Base-by-base conservation (phyloP, 1,140 invertebrate species). In the Solen grandis region DNA sequence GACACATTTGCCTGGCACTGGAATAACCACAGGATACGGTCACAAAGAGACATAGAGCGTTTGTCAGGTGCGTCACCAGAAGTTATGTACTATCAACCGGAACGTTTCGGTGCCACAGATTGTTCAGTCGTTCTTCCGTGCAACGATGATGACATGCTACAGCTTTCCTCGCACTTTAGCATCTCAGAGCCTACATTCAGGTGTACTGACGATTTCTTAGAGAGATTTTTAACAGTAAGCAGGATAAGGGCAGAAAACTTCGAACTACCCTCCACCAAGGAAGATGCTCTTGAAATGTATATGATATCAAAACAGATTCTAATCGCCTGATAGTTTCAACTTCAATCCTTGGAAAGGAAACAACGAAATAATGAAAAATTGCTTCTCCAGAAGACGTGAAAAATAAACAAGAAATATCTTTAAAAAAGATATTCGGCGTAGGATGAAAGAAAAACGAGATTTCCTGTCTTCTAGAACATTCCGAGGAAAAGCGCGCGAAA, bases 21-120 rank as follows among this genome's bases (percentile, higher is more conserved):
- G 74, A 77, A 77, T 66, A 36, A 36, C 25, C 62, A 65, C n/a
- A 65, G 74, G 55, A 77, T 77, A 66, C 54, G 74, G 55, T 22
- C 13, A 25, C 74, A 77, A 52, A 27, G 74, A 2, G 33, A 29
- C n/a, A 22, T n/a, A 35, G 62, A 65, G 38, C 10, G 27, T 10
- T 31, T 38, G 2, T 22, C 60, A 25, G 27, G 41, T 41, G 62
- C 35, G 19, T 19, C n/a, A 10, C 60, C 74, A 35, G 41, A 77
- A 36, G 35, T 77, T 4, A 16, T 66, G 22, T 77, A 77, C 50
- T 55, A 36, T 57, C 60, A 77, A 29, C 60, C 27, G n/a, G n/a
- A n/a, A n/a, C n/a, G n/a, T n/a, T 29, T 27, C 38, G 36, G 27
- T 38, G 22, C 19, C n/a, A 57, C 4, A 1, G 74, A 77, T n/a